Percentiles rank a stretch among this genome's conserved stretches.
These are phyloP conservation scores for Campylorhamphus procurvoides DNA, from an alignment of 2,113 vertebrate species.

Conservation along the genomic window DNA sequence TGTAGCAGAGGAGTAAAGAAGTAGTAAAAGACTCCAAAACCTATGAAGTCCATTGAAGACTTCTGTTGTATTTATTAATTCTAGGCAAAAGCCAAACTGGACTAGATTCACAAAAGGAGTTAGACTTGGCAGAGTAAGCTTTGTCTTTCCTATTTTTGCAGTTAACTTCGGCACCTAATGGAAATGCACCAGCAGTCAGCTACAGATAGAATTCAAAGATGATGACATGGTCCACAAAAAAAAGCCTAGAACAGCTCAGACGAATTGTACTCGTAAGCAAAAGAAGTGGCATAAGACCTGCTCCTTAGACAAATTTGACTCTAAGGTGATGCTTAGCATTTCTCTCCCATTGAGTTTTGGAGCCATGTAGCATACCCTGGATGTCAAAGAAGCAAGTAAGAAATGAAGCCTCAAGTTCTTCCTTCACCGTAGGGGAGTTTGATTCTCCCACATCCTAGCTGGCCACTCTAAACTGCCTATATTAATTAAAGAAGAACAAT, in stretches of 20 bases:
- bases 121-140: not conserved
- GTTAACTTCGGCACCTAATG: not conserved
- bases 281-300: not conserved
- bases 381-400: not conserved
- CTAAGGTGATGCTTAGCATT: not conserved
- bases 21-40: not conserved
- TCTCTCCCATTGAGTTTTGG: not conserved
- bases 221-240: not conserved
- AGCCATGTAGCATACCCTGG: not conserved
- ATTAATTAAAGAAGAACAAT: not conserved
- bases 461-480: not conserved
- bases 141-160: not conserved
- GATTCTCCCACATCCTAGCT: not conserved
- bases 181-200: not conserved
- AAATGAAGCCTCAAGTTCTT: not conserved
- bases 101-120: not conserved
- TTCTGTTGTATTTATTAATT: not conserved
- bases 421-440: not conserved
- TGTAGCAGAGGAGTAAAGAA: accelerated
- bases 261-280: not conserved
- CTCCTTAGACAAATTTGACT: not conserved
- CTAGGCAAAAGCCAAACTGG: not conserved
- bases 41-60: not conserved
- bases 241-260: not conserved
- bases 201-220: not conserved